A percentile compares a stretch with the other conserved stretches of the same genome.
phyloP scores from a whole-genome alignment of 2,113 vertebrate genomes.

The Hemiscyllium ocellatum region DNA sequence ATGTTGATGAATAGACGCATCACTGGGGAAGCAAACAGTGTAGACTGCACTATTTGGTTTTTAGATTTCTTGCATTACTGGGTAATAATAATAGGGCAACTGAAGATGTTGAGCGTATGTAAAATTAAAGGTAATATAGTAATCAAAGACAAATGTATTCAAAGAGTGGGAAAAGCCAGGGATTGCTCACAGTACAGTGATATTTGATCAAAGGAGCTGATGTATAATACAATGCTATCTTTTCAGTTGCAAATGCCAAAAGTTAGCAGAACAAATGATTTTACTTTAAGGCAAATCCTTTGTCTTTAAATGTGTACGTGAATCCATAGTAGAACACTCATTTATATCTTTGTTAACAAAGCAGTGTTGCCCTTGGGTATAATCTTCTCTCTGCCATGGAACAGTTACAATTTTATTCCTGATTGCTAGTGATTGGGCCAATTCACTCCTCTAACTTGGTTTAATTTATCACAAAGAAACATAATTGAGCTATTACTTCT shows the following conservation, averaged over 20 bases:
- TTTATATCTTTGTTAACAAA: not conserved
- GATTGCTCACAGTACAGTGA: not conserved
- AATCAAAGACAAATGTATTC: not conserved
- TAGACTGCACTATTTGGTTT: not conserved
- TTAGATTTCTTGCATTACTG: not conserved
- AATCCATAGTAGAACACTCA: not conserved
- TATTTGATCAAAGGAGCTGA: not conserved
- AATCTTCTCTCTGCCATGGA: not conserved
- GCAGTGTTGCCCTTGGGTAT: not conserved
- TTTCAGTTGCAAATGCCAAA: not conserved
- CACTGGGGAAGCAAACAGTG: not conserved
- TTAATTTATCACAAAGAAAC: not conserved
- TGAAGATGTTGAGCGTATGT: not conserved
- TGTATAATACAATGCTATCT: not conserved
- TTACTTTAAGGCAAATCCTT: not conserved
- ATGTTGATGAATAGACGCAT: not conserved
- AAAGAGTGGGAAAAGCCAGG: not conserved
- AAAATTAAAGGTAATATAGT: not conserved
- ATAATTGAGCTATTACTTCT: slow-evolving; percentile 1
- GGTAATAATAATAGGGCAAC: not conserved
- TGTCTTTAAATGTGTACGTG: not conserved
- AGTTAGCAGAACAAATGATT: not conserved
- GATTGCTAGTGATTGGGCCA: not conserved
- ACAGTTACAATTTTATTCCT: not conserved
- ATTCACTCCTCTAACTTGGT: not conserved